Conservation (phyloP, 2,888 invertebrate species). For the Eulithis testata region DNA sequence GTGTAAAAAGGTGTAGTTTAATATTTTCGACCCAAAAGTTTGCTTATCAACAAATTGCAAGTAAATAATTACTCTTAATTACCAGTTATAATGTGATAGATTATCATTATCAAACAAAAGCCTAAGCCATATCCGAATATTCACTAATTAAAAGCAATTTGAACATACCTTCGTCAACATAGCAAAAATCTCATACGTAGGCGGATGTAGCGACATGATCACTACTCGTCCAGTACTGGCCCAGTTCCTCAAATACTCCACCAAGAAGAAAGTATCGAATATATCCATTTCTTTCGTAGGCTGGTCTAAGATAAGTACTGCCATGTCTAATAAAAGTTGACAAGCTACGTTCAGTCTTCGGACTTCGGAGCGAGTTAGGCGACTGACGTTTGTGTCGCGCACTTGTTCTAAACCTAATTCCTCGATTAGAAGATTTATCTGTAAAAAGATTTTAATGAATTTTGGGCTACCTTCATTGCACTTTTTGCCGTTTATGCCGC, state of each 20-base stretch:
- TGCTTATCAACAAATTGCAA: too few species aligned
- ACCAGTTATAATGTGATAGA: too few species aligned
- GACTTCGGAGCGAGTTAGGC: constrained; percentile 94
- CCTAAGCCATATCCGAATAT: constrained; percentile 4
- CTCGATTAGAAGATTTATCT: constrained; percentile 95
- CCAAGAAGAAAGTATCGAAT: constrained; percentile 97
- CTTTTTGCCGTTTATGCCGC: neutral
- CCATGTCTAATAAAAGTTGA: constrained; percentile 93
- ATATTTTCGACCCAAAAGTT: too few species aligned
- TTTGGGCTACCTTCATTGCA: neutral
- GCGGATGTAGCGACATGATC: constrained; percentile 95
- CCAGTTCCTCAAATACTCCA: constrained; percentile 97
- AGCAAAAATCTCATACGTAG: constrained; percentile 97
- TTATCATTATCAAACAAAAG: neutral
- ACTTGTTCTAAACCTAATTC: constrained; percentile 96
- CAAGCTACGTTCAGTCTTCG: constrained; percentile 95
- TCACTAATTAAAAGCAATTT: neutral
- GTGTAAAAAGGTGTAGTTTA: too few species aligned
- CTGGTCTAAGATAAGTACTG: constrained; percentile 94
- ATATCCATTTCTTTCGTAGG: constrained; percentile 96
- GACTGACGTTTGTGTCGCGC: constrained; percentile 92
- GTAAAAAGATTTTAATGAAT: constrained; percentile 47
- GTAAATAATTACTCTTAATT: too few species aligned
- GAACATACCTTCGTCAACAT: constrained; percentile 90
- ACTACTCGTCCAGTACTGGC: constrained; percentile 92